These are phyloP conservation scores for Coelopa frigida DNA, from an alignment of 1,140 invertebrate species.

Conservation along the genomic window DNA sequence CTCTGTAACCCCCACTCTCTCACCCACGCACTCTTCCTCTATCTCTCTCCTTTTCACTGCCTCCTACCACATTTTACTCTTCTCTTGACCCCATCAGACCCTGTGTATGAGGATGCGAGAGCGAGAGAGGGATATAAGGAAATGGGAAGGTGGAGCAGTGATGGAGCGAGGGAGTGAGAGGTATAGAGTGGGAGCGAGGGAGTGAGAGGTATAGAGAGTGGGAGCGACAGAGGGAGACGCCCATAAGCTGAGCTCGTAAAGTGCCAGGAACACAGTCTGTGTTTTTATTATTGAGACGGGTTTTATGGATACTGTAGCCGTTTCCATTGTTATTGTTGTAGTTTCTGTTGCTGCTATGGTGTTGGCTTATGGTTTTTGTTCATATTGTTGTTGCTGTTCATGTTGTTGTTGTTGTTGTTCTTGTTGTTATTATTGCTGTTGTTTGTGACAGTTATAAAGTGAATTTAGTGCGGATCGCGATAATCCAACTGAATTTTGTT, in stretches of 20 bases:
- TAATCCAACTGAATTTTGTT: constrained; percentile 7
- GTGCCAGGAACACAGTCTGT: constrained; percentile 4
- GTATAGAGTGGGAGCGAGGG: neutral
- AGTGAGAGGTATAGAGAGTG: neutral
- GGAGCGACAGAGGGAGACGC: neutral
- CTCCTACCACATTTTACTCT: no score
- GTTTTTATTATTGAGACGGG: no score
- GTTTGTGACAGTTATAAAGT: constrained; percentile 7
- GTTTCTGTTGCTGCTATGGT: neutral
- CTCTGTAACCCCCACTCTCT: neutral
- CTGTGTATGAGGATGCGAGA: no score
- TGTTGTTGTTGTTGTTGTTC: constrained; percentile 11
- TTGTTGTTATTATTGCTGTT: constrained; percentile 9
- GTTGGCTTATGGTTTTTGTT: neutral
- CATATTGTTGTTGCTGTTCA: constrained; percentile 7
- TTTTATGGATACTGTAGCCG: no score
- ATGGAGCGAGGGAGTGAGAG: neutral
- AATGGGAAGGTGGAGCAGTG: neutral
- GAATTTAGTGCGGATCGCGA: constrained; percentile 5
- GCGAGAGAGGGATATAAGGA: no score
- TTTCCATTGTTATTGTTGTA: constrained; percentile 1
- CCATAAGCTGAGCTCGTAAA: neutral
- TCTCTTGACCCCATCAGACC: no score
- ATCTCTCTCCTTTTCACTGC: neutral
- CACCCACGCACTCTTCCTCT: neutral